A percentile compares a stretch with the other conserved stretches of the same genome.
Evolutionary conservation across 1,140 invertebrate species (phyloP).

Genomic region (Drosophila sturtevanti): DNA sequence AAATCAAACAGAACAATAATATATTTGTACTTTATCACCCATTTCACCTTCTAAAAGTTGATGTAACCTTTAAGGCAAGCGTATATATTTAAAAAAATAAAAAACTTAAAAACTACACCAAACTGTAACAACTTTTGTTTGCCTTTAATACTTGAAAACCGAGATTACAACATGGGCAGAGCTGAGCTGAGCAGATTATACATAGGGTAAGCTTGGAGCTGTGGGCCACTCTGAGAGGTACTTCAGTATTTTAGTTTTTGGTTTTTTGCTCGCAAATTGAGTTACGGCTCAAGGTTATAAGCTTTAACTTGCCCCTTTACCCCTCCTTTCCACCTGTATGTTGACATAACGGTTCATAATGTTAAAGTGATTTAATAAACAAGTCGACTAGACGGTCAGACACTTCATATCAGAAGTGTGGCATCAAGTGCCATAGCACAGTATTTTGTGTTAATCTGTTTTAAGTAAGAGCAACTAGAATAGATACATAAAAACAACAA

Average conservation of each 20-base stretch:
- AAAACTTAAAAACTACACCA: neutral
- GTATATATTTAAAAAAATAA: neutral
- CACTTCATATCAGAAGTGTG: constrained; percentile 21
- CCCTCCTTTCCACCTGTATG: constrained; percentile 22
- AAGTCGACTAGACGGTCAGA: neutral
- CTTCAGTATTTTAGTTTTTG: constrained; percentile 17
- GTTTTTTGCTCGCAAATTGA: constrained; percentile 35
- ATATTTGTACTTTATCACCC: too few relatives aligned
- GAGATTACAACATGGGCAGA: constrained; percentile 57
- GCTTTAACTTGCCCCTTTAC: constrained; percentile 26
- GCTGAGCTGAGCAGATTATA: constrained; percentile 7
- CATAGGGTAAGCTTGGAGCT: constrained; percentile 13
- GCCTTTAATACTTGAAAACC: constrained; percentile 21
- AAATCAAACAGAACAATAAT: too few relatives aligned
- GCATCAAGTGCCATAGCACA: constrained; percentile 17
- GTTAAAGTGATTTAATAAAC: constrained; percentile 71
- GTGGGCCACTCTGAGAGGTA: constrained; percentile 27
- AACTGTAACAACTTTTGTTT: constrained; percentile 54
- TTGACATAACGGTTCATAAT: constrained; percentile 77
- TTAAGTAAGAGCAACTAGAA: neutral
- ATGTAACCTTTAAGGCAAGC: neutral
- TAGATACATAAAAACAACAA: too few relatives aligned
- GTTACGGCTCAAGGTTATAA: constrained; percentile 67
- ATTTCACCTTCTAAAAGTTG: neutral
- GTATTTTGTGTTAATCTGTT: neutral